Percentiles rank a stretch among this genome's conserved stretches.
Evolutionary conservation across 2,113 vertebrate genomes (phyloP).

Genomic region (Cyphotilapia sp.): DNA sequence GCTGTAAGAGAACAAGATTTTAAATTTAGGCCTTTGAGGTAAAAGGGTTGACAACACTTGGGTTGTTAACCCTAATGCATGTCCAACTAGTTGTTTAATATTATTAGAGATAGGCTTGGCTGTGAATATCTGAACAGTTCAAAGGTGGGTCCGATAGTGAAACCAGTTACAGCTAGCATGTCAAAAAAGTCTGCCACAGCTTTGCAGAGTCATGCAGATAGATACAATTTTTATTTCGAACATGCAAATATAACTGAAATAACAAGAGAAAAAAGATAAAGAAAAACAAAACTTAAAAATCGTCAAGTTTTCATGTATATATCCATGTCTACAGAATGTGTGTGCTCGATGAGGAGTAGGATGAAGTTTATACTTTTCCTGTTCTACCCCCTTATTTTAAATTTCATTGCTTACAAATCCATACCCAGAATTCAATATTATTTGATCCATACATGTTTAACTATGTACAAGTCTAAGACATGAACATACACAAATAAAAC

Average conservation of each 20-base stretch:
- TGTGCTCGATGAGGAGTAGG: neutral
- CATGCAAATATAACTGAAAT: neutral
- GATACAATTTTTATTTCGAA: fast-evolving
- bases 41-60: neutral
- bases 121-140: neutral
- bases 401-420: neutral
- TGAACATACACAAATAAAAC: neutral
- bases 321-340: neutral
- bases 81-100: neutral
- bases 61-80: neutral
- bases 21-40: neutral
- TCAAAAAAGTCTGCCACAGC: neutral
- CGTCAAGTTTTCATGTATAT: neutral
- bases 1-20: neutral
- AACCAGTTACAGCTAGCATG: neutral
- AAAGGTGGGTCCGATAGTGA: neutral
- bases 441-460: neutral
- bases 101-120: neutral
- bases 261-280: neutral
- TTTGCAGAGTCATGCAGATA: fast-evolving
- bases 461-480: neutral
- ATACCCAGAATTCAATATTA: neutral
- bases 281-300: neutral
- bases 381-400: neutral
- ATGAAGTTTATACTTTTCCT: neutral